Percentiles rank a stretch among this genome's conserved stretches.
phyloP scores from a whole-genome alignment of 2,888 invertebrate genomes.

The Idaea straminata region DNA sequence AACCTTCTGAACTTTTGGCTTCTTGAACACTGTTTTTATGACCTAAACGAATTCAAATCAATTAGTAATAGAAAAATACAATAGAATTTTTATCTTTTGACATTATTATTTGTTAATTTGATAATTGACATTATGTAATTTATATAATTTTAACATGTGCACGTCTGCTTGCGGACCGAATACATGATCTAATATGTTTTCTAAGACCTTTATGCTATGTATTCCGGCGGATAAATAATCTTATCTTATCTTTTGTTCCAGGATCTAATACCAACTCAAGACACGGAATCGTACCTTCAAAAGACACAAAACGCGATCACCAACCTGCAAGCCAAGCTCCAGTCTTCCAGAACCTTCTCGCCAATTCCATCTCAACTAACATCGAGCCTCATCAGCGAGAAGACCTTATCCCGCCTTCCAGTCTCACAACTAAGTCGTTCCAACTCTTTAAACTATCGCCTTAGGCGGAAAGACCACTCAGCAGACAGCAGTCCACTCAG shows the following conservation, averaged over 20 bases:
- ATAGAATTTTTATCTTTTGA: too few relatives aligned
- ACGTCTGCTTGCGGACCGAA: too few relatives aligned
- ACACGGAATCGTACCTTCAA: constrained; percentile 78
- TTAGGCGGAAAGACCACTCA: constrained; percentile 62
- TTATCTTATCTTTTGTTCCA: constrained; percentile 51
- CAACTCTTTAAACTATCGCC: constrained; percentile 72
- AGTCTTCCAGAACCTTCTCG: constrained; percentile 56
- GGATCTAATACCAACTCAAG: constrained; percentile 73
- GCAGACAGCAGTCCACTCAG: constrained; percentile 66
- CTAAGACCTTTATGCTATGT: too few relatives aligned
- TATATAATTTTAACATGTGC: too few relatives aligned
- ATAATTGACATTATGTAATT: too few relatives aligned
- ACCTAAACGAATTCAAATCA: too few relatives aligned
- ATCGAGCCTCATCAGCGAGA: constrained; percentile 69
- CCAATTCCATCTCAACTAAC: constrained; percentile 64
- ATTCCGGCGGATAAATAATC: too few relatives aligned
- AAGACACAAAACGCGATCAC: constrained; percentile 82
- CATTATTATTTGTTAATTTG: too few relatives aligned
- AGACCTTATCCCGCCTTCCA: constrained; percentile 69
- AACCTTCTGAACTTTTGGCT: too few relatives aligned
- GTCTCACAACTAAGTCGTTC: constrained; percentile 71
- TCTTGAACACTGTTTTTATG: too few relatives aligned
- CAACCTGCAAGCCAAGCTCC: constrained; percentile 80
- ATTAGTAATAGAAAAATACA: too few relatives aligned
- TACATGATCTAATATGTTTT: too few relatives aligned